Base-by-base conservation (phyloP, 2,797 vertebrate genomes). In the Tauraco hartlaubi region DNA sequence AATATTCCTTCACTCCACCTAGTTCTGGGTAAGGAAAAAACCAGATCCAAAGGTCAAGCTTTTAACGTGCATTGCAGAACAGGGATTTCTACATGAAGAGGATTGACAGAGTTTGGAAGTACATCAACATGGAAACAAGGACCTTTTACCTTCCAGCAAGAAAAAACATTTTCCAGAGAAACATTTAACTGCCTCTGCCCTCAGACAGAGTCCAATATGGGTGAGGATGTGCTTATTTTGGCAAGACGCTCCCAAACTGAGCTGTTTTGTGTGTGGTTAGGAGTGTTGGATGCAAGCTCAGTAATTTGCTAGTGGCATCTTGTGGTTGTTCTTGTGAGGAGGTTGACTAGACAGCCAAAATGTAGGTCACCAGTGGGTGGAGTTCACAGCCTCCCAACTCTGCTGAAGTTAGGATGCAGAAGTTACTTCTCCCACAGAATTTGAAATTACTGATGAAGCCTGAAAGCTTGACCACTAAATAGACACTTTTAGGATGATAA, bases 161-260 rank as follows among this genome's bases (percentile, higher is more conserved):
- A 66, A 78, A 77, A 81, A 87, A 33, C 19, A 21, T 54, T 69
- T 92, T 78, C 62, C 89, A 94, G 76, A 90, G 39, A 86, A 95
- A 90, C 86, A 81, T 55, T 88, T 90, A 88, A 90, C 62, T 83
- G 89, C 46, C 20, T 90, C 68, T 88, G 88, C 79, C 56, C 86
- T 92, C 62, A 94, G 88, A 80, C 64, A 69, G 66, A 82, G 90
- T 63, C 87, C 90, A 91, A 29, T 41, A 59, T 1, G 61, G 69
- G 76, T 71, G 76, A 94, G 69, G 73, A 85, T 67, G 76, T 96
- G 91, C 79, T 96, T 96, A 88, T 94, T 96, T 94, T 97, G 94
- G 92, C 94, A 89, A 78, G 66, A 39, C 0, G 4, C 39, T 83
- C 64, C 61, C 54, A 75, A 92, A 88, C 13, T 28, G 85, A 85